Conservation (phyloP, 2,888 invertebrate species). For the Lithophane semibrunnea region DNA sequence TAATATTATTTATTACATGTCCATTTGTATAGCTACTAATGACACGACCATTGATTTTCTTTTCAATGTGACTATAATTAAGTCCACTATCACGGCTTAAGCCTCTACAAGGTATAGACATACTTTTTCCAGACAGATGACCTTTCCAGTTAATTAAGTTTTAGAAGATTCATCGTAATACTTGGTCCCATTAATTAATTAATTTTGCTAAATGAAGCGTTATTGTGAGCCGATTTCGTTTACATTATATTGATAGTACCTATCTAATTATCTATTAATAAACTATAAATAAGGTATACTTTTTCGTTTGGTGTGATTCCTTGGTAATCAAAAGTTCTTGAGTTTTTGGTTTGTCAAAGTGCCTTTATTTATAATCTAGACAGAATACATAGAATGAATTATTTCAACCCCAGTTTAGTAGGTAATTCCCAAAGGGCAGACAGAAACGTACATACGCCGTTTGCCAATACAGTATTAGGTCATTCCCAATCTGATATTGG, state of each 20-base stretch:
- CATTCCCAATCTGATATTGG: slow-evolving; percentile 62
- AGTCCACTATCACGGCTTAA: slow-evolving; percentile 25
- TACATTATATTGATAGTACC: slow-evolving; percentile 21
- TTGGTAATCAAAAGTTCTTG: background rate
- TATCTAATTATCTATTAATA: background rate
- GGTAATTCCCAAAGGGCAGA: slow-evolving; percentile 37
- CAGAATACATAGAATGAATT: background rate
- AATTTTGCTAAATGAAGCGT: slow-evolving; percentile 47
- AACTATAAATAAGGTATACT: slow-evolving; percentile 1
- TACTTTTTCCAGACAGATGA: slow-evolving; percentile 58
- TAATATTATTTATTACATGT: slow-evolving; percentile 1
- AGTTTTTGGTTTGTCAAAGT: background rate
- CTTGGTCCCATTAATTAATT: slow-evolving; percentile 54
- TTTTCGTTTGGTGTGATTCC: background rate
- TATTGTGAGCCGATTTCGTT: slow-evolving; percentile 34
- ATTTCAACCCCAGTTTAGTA: slow-evolving; percentile 15
- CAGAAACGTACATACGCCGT: slow-evolving; percentile 44
- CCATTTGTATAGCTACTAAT: background rate
- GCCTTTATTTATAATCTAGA: background rate
- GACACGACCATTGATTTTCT: slow-evolving; percentile 21
- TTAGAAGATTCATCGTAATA: slow-evolving; percentile 55
- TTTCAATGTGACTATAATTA: slow-evolving; percentile 14
- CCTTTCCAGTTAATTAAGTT: slow-evolving; percentile 62
- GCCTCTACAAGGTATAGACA: slow-evolving; percentile 12
- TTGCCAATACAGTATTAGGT: slow-evolving; percentile 62